Conservation (phyloP, 64 coral and sea anemone species). For the Pachyseris speciosa region DNA sequence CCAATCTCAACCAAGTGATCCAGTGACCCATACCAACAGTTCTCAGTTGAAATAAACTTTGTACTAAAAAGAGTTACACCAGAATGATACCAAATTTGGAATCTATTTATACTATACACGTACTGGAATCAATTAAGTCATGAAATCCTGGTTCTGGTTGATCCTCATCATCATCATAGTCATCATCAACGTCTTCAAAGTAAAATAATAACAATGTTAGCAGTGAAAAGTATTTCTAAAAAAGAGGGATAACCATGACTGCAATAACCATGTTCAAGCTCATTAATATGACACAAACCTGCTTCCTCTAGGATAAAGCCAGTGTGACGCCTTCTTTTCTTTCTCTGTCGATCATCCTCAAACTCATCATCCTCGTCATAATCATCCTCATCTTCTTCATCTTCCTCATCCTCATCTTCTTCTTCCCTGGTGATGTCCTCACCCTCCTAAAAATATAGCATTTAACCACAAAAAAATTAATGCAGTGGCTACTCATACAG, state of each 20-base stretch:
- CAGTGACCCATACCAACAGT: too few species aligned
- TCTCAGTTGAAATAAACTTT: too few species aligned
- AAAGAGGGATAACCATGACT: not conserved
- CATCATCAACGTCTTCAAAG: conserved; percentile 95
- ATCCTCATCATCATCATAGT: conserved; percentile 89
- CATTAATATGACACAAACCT: conserved; percentile 41
- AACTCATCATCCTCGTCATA: conserved; percentile 87
- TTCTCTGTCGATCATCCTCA: conserved; percentile 59
- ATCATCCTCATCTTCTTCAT: conserved; percentile 80
- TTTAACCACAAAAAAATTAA: not conserved
- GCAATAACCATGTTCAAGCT: not conserved
- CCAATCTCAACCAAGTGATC: too few species aligned
- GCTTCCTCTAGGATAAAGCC: conserved; percentile 96
- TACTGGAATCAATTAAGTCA: conserved; percentile 68
- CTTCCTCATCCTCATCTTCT: conserved; percentile 86
- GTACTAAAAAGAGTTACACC: too few species aligned
- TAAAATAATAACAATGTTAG: not conserved
- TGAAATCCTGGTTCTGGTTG: conserved; percentile 91
- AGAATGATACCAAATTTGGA: too few species aligned
- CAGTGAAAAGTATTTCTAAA: not conserved
- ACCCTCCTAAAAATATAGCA: conserved; percentile 63
- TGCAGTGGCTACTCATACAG: too few species aligned
- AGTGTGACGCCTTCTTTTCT: conserved; percentile 71
- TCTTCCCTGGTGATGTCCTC: conserved; percentile 85
- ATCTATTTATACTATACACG: conserved; percentile 38